Conservation (phyloP, 92 coral and sea anemone genomes). For the Palythoa caribaeorum region DNA sequence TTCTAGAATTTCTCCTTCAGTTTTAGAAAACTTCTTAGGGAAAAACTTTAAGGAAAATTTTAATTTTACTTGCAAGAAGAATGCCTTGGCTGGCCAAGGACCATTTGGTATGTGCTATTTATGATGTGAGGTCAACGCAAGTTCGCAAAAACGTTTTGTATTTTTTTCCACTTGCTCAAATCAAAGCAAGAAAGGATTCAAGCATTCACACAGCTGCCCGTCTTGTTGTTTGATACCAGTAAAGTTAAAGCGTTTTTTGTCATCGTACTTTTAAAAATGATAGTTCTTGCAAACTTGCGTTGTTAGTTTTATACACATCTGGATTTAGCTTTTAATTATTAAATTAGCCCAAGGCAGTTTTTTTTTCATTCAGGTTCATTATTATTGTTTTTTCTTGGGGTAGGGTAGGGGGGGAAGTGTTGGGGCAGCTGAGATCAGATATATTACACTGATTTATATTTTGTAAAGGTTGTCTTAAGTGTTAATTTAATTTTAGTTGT, state of each 20-base stretch:
- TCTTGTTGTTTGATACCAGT: conserved; percentile 14
- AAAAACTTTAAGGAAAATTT: conserved; percentile 75
- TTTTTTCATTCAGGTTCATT: not conserved
- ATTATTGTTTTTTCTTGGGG: too few relatives aligned
- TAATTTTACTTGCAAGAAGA: conserved; percentile 80
- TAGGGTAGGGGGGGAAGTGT: not conserved
- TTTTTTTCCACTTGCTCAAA: conserved; percentile 32
- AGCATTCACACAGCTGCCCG: conserved; percentile 38
- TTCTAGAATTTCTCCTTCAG: conserved; percentile 38
- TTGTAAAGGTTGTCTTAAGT: not conserved
- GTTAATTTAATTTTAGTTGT: not conserved
- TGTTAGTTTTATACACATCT: not conserved
- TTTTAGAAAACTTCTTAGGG: conserved; percentile 79
- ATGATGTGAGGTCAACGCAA: conserved; percentile 49
- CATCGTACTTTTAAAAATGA: conserved; percentile 19
- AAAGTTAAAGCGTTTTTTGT: not conserved
- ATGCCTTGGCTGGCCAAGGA: conserved; percentile 73
- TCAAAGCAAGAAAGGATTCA: not conserved
- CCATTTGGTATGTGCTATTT: conserved; percentile 90
- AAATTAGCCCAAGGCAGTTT: not conserved
- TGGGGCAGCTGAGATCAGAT: not conserved
- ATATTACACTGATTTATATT: not conserved
- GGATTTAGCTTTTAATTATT: not conserved
- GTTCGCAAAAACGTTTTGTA: conserved; percentile 18
- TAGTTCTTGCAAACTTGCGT: conserved; percentile 27